phyloP scores from a whole-genome alignment of 2,113 vertebrate species.

The Lutjanus erythropterus region DNA sequence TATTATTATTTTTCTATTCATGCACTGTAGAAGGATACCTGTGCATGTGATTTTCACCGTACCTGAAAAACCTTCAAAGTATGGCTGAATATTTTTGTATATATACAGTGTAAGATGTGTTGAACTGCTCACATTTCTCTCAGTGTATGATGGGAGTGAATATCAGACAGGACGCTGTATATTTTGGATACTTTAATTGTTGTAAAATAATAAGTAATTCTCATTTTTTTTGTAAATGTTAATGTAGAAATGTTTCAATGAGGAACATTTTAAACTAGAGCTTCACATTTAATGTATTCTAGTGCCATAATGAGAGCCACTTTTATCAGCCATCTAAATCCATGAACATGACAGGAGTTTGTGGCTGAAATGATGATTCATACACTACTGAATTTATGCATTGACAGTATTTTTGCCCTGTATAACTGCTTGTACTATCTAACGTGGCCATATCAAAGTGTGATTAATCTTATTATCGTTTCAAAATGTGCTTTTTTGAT shows the following conservation, averaged over 20 bases:
- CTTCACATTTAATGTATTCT: constrained; percentile 33
- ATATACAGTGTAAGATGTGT: constrained; percentile 31
- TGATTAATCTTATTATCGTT: constrained; percentile 12
- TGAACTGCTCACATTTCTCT: constrained; percentile 53
- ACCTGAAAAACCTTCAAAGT: not conserved
- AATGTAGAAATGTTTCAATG: constrained; percentile 50
- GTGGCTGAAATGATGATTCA: constrained; percentile 17
- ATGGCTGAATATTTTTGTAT: constrained; percentile 50
- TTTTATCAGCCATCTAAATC: not conserved
- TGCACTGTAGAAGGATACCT: constrained; percentile 8
- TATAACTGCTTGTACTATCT: constrained; percentile 26
- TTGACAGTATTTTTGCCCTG: constrained; percentile 29
- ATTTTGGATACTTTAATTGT: constrained; percentile 55
- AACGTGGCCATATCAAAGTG: not conserved
- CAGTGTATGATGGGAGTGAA: constrained; percentile 36
- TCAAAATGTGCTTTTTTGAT: constrained; percentile 22
- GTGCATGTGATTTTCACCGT: not conserved
- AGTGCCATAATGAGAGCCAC: not conserved
- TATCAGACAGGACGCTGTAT: constrained; percentile 49
- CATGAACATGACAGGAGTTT: not conserved
- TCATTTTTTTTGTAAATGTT: constrained; percentile 55
- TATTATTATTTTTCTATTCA: constrained; percentile 4
- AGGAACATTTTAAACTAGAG: constrained; percentile 18
- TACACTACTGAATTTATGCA: constrained; percentile 23
- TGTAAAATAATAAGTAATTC: constrained; percentile 49